phyloP scores from a whole-genome alignment of 2,113 vertebrate genomes.

The Syngnathoides biaculeatus region DNA sequence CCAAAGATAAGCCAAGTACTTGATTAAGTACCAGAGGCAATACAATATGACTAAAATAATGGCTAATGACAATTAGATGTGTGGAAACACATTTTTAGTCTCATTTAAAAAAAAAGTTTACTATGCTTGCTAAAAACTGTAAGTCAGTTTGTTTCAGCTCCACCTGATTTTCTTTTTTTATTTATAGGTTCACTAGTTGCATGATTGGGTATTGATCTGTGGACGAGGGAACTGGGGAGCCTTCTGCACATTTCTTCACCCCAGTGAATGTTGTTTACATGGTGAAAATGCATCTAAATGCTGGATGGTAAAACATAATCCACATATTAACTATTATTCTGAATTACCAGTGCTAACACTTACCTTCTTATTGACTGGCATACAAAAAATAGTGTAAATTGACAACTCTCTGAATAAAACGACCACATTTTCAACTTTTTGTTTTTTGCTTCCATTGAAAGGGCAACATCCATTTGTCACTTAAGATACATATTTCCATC shows the following conservation, averaged over 20 bases:
- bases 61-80: not conserved
- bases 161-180: slow-evolving; percentile 2
- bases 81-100: not conserved
- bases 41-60: too few relatives aligned
- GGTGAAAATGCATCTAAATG: not conserved
- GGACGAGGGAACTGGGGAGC: not conserved
- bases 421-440: not conserved
- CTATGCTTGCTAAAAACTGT: not conserved
- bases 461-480: not conserved
- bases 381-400: not conserved
- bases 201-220: slow-evolving; percentile 11
- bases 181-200: not conserved
- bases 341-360: not conserved
- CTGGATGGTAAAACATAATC: not conserved
- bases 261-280: not conserved
- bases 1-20: slow-evolving; percentile 9
- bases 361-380: not conserved
- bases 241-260: not conserved
- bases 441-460: not conserved
- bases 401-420: too few relatives aligned
- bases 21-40: not conserved
- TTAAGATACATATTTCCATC: not conserved
- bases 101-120: not conserved
- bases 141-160: not conserved
- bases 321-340: not conserved